Conservation (phyloP, 1,140 invertebrate genomes). For the Drosophila truncata region DNA sequence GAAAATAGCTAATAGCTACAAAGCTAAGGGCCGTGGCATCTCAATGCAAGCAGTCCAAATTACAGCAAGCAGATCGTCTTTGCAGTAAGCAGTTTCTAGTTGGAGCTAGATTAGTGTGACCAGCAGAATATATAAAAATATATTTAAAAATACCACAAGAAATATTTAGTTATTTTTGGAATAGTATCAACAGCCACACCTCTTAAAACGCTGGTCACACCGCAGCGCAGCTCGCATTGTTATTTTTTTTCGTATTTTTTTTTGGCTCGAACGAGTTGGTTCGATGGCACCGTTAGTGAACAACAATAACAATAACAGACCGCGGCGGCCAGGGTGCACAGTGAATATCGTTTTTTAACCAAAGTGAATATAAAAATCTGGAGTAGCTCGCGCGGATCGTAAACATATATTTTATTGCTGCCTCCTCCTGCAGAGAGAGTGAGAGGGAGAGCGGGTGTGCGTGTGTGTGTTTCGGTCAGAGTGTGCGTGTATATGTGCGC, state of each 20-base stretch:
- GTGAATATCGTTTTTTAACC: slow-evolving; percentile 1
- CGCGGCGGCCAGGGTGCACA: slow-evolving; percentile 14
- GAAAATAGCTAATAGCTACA: too few species aligned
- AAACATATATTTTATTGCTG: slow-evolving; percentile 17
- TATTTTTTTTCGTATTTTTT: slow-evolving; percentile 40
- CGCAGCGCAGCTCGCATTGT: slow-evolving; percentile 16
- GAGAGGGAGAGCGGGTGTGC: slow-evolving; percentile 19
- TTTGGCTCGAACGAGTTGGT: slow-evolving; percentile 19
- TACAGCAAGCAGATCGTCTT: too few species aligned
- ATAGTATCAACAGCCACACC: too few species aligned
- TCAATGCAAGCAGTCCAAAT: too few species aligned
- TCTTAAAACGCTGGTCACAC: too few species aligned
- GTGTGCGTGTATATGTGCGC: slow-evolving; percentile 11
- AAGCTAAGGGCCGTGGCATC: too few species aligned
- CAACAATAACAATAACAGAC: slow-evolving; percentile 13
- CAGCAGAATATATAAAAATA: too few species aligned
- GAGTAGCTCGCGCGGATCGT: slow-evolving; percentile 13
- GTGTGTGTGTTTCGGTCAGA: slow-evolving; percentile 8
- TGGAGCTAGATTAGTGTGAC: too few species aligned
- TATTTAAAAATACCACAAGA: too few species aligned
- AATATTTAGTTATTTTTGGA: too few species aligned
- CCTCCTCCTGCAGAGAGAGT: slow-evolving; percentile 28
- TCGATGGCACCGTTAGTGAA: slow-evolving; percentile 3
- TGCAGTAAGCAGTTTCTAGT: too few species aligned
- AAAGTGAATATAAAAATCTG: slow-evolving; percentile 8